These are phyloP conservation scores for Neogobius melanostomus DNA, from an alignment of 2,113 vertebrate genomes.

Conservation along the genomic window DNA sequence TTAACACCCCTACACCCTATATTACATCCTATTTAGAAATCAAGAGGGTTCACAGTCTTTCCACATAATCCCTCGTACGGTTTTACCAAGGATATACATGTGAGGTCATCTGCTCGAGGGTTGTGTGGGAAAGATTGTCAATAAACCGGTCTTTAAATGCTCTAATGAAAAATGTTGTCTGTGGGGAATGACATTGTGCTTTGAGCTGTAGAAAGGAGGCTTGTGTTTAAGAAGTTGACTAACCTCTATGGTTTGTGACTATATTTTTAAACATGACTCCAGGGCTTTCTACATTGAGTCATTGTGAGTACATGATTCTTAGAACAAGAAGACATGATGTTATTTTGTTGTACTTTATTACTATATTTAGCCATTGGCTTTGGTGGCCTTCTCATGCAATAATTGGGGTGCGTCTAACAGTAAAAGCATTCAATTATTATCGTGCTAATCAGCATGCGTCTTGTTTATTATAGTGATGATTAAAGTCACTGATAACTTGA, in stretches of 20 bases:
- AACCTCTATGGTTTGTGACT: neutral
- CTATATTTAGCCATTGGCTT: too few relatives aligned
- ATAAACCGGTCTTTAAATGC: neutral
- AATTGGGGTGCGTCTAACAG: too few relatives aligned
- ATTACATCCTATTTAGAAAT: neutral
- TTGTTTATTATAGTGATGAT: too few relatives aligned
- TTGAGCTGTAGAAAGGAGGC: neutral
- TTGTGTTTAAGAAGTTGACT: neutral
- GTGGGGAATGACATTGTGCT: slow-evolving; percentile 23
- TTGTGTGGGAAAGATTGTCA: too few relatives aligned
- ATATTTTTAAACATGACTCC: neutral
- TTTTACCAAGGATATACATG: neutral
- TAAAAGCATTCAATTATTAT: too few relatives aligned
- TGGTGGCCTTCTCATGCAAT: too few relatives aligned
- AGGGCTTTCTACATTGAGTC: neutral
- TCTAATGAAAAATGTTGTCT: neutral
- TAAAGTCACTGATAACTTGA: too few relatives aligned
- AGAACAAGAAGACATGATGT: too few relatives aligned
- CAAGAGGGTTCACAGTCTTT: neutral
- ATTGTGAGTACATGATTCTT: neutral
- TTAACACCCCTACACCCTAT: slow-evolving; percentile 3
- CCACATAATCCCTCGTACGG: too few relatives aligned
- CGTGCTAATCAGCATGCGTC: too few relatives aligned
- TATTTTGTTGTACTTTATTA: too few relatives aligned
- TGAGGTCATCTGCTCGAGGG: neutral